Evolutionary conservation across 2,113 vertebrate species (phyloP).

Genomic region (Ciconia boyciana): DNA sequence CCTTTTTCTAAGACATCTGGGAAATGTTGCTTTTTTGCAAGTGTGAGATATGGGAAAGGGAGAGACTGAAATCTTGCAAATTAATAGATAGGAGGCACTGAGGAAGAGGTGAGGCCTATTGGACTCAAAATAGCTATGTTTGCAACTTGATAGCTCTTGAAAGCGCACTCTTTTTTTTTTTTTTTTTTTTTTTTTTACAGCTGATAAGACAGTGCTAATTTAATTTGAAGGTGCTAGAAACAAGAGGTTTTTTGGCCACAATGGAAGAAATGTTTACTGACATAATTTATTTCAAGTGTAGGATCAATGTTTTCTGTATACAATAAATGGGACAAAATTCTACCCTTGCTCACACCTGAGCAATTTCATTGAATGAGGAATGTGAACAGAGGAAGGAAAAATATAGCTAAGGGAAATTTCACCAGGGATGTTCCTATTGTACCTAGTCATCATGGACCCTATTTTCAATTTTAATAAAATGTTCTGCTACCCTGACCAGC

Average conservation of each 20-base stretch:
- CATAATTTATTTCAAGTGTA: not conserved
- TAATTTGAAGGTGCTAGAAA: slow-evolving; percentile 17
- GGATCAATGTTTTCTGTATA: slow-evolving; percentile 22
- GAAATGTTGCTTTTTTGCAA: not conserved
- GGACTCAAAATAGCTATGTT: not conserved
- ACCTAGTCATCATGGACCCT: not conserved
- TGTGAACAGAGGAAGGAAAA: not conserved
- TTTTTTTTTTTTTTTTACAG: not conserved
- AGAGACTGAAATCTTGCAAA: not conserved
- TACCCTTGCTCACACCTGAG: not conserved
- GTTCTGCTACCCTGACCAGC: not conserved
- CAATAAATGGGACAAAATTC: not conserved
- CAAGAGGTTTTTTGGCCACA: not conserved
- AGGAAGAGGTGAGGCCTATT: not conserved
- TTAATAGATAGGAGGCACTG: not conserved
- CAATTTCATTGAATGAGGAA: not conserved
- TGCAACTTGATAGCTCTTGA: not conserved
- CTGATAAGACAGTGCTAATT: not conserved
- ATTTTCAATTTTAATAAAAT: not conserved
- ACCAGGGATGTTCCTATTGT: not conserved
- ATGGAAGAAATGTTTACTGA: slow-evolving; percentile 1
- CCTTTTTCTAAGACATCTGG: not conserved
- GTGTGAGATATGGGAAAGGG: not conserved
- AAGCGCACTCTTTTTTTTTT: fast-evolving
- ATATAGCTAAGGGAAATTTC: not conserved